A percentile compares a stretch with the other conserved stretches of the same genome.
phyloP scores from a whole-genome alignment of 2,113 vertebrate species.

The Gymnarchus niloticus region DNA sequence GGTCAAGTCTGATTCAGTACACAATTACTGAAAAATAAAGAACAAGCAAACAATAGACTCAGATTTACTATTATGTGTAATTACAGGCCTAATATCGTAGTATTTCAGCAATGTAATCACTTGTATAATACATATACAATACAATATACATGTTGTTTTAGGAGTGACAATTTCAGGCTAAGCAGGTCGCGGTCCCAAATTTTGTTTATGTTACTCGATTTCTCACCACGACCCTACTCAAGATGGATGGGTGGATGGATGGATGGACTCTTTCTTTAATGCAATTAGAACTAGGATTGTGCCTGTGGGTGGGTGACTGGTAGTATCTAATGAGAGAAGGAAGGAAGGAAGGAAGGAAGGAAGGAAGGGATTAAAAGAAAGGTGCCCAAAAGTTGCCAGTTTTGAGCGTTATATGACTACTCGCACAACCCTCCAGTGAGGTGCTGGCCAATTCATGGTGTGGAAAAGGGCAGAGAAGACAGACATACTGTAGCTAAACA shows the following conservation, averaged over 20 bases:
- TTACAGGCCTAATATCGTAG: too few relatives aligned
- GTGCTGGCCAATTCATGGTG: neutral
- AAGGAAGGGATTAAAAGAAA: neutral
- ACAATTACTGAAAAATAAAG: too few relatives aligned
- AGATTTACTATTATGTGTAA: too few relatives aligned
- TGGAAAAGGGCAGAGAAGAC: neutral
- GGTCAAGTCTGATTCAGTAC: too few relatives aligned
- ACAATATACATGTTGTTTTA: neutral
- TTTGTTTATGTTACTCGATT: neutral
- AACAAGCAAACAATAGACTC: too few relatives aligned
- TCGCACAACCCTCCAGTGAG: neutral
- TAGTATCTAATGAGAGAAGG: neutral
- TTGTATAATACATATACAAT: neutral
- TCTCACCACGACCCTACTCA: too few relatives aligned
- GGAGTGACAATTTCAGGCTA: neutral
- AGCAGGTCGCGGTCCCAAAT: neutral
- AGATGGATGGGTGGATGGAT: neutral
- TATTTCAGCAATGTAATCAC: too few relatives aligned
- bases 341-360: neutral
- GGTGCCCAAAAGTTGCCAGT: neutral
- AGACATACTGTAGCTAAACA: neutral
- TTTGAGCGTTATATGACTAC: conserved; percentile 3
- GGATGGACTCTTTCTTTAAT: neutral
- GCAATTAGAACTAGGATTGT: neutral
- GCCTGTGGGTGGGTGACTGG: neutral